These are phyloP conservation scores for Shargacucullia verbasci DNA, from an alignment of 2,888 invertebrate species.

Conservation along the genomic window DNA sequence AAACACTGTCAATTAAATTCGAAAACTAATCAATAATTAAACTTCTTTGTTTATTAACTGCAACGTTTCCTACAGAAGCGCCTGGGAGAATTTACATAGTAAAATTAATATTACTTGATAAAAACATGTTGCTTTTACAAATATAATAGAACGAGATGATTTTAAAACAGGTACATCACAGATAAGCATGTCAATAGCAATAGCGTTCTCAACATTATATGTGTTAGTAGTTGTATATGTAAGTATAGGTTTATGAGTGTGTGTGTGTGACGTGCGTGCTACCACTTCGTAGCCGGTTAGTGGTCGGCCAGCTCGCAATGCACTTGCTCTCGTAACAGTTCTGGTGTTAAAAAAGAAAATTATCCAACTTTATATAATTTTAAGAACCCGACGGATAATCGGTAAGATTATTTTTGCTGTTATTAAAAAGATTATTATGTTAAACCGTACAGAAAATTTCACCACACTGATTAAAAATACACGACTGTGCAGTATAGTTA, in stretches of 20 bases:
- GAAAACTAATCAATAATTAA: too few species aligned
- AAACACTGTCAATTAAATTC: too few species aligned
- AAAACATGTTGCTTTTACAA: not conserved
- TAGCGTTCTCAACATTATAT: conserved; percentile 1
- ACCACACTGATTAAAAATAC: too few species aligned
- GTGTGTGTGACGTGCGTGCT: conserved; percentile 22
- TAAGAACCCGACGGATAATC: not conserved
- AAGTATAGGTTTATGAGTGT: not conserved
- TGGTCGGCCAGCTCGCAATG: conserved; percentile 29
- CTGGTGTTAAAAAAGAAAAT: conserved; percentile 1
- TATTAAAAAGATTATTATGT: too few species aligned
- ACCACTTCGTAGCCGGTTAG: conserved; percentile 30
- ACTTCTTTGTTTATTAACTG: too few species aligned
- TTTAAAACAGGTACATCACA: not conserved
- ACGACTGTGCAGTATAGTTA: too few species aligned
- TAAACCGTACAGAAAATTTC: too few species aligned
- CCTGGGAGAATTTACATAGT: conserved; percentile 7
- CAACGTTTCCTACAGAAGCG: not conserved
- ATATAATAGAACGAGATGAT: not conserved
- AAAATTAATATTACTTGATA: not conserved
- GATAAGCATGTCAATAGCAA: conserved; percentile 4
- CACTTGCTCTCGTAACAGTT: conserved; percentile 16
- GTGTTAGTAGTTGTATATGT: not conserved
- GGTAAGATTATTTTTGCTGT: conserved; percentile 20
- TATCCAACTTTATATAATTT: conserved; percentile 9